Evolutionary conservation across 1,140 invertebrate species (phyloP).

Genomic region (Lasioglossum albipes): DNA sequence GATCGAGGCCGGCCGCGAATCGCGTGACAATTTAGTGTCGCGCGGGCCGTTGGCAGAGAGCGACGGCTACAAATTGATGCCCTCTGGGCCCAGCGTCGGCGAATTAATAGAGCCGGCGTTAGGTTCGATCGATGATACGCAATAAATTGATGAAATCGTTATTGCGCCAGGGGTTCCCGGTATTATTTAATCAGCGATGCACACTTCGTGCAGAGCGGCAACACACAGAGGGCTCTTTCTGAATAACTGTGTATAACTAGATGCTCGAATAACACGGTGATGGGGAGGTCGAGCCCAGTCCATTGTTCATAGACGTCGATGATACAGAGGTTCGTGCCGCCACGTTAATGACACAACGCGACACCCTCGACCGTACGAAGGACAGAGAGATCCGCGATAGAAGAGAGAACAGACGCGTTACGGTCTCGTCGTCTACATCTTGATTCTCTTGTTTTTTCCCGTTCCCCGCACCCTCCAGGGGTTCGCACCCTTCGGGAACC

Average conservation of each 20-base stretch:
- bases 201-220: slow-evolving; percentile 36
- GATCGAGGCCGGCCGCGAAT: too few species aligned
- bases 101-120: slow-evolving; percentile 63
- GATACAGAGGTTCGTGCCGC: slow-evolving; percentile 19
- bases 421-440: background rate
- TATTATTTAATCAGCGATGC: slow-evolving; percentile 58
- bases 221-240: slow-evolving; percentile 22
- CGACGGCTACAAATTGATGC: slow-evolving; percentile 64
- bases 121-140: slow-evolving; percentile 60
- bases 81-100: slow-evolving; percentile 58
- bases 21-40: slow-evolving; percentile 49
- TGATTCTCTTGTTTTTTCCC: slow-evolving; percentile 14
- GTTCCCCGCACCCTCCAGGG: background rate
- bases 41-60: slow-evolving; percentile 59
- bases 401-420: too few species aligned
- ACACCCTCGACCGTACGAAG: too few species aligned
- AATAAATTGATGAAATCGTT: slow-evolving; percentile 66
- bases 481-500: background rate
- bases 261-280: slow-evolving; percentile 45
- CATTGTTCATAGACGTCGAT: slow-evolving; percentile 51
- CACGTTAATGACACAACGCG: slow-evolving; percentile 40
- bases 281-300: background rate
- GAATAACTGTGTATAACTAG: slow-evolving; percentile 44
- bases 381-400: too few species aligned
- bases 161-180: slow-evolving; percentile 39